phyloP scores from a whole-genome alignment of 2,113 vertebrate genomes.

The Xerus inauris region DNA sequence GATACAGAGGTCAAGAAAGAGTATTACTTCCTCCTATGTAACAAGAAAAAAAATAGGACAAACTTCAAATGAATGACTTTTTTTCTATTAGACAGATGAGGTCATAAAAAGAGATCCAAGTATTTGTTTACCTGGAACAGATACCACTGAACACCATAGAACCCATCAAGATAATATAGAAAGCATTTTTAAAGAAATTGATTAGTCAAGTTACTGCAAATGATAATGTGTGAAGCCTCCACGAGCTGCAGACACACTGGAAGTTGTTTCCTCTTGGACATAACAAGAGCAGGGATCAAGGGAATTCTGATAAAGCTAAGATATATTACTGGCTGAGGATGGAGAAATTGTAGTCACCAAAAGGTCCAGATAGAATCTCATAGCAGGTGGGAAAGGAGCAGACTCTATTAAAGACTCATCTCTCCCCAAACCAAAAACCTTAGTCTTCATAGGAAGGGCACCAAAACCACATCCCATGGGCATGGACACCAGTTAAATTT shows the following conservation, averaged over 20 bases:
- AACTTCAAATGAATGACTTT: not conserved
- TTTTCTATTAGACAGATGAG: not conserved
- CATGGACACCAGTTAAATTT: not conserved
- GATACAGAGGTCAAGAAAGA: not conserved
- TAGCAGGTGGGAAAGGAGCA: no score
- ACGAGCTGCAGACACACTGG: accelerated
- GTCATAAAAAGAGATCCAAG: not conserved
- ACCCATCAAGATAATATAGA: not conserved
- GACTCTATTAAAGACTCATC: not conserved
- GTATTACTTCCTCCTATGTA: accelerated
- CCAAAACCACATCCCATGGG: not conserved
- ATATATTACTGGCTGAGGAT: not conserved
- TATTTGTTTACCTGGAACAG: not conserved
- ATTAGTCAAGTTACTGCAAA: not conserved
- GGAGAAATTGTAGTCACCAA: not conserved
- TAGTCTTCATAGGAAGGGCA: not conserved
- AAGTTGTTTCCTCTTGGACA: no score
- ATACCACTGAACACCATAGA: not conserved
- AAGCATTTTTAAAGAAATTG: not conserved
- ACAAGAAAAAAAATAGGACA: not conserved
- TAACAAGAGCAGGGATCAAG: not conserved
- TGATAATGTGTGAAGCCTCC: not conserved
- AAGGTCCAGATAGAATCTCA: not conserved
- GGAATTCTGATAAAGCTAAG: not conserved
- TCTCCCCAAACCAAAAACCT: not conserved